Base-by-base conservation (phyloP, 2,888 invertebrate genomes). In the Drosophila mercatorum region DNA sequence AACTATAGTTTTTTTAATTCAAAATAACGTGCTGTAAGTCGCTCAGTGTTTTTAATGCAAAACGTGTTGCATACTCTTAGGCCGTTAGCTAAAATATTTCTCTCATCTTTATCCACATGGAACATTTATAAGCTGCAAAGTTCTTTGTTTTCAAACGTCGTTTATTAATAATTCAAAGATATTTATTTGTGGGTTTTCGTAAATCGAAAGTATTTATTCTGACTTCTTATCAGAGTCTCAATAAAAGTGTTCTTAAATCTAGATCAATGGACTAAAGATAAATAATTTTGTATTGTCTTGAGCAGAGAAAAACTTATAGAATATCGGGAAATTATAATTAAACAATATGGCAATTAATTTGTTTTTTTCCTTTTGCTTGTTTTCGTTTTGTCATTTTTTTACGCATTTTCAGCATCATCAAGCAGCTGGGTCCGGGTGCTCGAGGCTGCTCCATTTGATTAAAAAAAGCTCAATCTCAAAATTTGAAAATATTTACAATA, bases 161-260 rank as follows among this genome's bases (percentile, higher is more conserved):
- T 17, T 17, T 17, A 17, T 17, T 1, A 47, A 17, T 38, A 49
- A 17, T 17, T n/a, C 2, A 60, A 17, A 34, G 12, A 43, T 40
- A 51, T 31, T 4, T 17, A 10, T 17, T 36, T 61, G 2, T 53
- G 5, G 7, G 6, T 40, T 62, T 72, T 49, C 38, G 61, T 62
- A n/a, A 74, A 68, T 76, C 55, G 72, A 85, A 85, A 72, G 72
- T 85, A 68, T 84, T 84, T 90, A 84, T 90, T 88, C 88, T 85
- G 84, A 82, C 43, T 76, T 79, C 47, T 43, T 61, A 76, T 85
- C 83, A 84, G 88, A 78, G 52, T 72, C 70, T 56, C 77, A 72
- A 65, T 69, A 65, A 70, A 72, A 71, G 44, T 69, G 67, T 41
- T 62, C 83, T 82, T 88, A 77, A 34, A 12, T 60, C 72, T 89